These are phyloP conservation scores for Rhopalosiphum maidis DNA, from an alignment of 1,140 invertebrate genomes.

Conservation along the genomic window DNA sequence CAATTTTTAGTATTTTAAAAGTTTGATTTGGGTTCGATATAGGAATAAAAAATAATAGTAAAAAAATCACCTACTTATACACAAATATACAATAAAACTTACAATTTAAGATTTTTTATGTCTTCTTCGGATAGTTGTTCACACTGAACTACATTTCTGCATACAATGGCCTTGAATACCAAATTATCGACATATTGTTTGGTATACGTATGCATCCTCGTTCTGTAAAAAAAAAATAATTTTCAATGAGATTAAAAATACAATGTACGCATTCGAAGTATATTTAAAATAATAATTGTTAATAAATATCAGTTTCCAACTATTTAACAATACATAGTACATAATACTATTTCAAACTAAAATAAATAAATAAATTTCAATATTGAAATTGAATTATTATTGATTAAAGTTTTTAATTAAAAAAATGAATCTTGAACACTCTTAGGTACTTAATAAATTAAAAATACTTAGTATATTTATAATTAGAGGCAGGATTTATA, in stretches of 20 bases:
- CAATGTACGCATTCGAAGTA: not conserved
- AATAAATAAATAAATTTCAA: not conserved
- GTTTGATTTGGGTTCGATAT: too few relatives aligned
- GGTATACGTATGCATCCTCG: not conserved
- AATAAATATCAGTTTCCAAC: not conserved
- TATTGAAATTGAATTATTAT: not conserved
- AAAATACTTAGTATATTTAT: too few relatives aligned
- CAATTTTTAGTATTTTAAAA: too few relatives aligned
- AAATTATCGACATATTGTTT: not conserved
- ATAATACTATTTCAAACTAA: not conserved
- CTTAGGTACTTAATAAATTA: too few relatives aligned
- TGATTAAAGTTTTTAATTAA: too few relatives aligned
- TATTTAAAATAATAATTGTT: not conserved
- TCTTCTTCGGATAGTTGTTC: not conserved
- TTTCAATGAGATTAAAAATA: not conserved
- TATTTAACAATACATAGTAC: not conserved
- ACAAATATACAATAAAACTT: not conserved
- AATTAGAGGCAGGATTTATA: too few relatives aligned
- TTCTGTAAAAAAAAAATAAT: not conserved
- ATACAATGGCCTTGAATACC: not conserved
- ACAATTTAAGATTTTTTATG: not conserved
- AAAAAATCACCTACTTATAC: not conserved
- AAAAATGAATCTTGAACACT: too few relatives aligned
- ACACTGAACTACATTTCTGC: accelerated
- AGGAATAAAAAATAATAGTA: too few relatives aligned